These are phyloP conservation scores for Acanthosoma haemorrhoidale DNA, from an alignment of 2,888 invertebrate genomes.

Conservation along the genomic window DNA sequence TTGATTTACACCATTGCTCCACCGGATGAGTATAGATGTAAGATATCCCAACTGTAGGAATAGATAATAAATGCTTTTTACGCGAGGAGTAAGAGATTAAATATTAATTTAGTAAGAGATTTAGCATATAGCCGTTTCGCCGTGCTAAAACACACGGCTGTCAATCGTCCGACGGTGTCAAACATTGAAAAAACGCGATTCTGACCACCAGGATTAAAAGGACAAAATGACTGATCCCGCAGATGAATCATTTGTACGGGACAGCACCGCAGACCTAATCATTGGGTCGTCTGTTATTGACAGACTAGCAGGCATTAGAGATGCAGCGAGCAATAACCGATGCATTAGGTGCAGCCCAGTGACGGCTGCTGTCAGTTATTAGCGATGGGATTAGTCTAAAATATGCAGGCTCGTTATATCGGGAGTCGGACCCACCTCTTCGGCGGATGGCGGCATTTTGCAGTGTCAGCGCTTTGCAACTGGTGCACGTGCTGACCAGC, in stretches of 20 bases:
- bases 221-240: constrained; percentile 12
- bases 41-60: no score
- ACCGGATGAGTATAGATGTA: no score
- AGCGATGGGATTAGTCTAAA: background rate
- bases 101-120: no score
- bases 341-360: background rate
- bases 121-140: no score
- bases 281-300: constrained; percentile 20
- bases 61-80: no score
- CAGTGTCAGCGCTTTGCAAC: constrained; percentile 7
- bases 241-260: background rate
- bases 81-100: no score
- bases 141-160: no score
- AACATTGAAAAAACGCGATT: no score
- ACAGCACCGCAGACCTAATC: background rate
- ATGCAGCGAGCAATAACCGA: constrained; percentile 14
- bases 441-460: background rate
- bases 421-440: background rate
- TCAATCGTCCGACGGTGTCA: no score
- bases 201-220: no score
- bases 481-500: background rate
- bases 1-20: no score
- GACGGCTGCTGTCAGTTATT: background rate
- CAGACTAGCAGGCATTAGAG: background rate
- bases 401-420: constrained; percentile 20